phyloP scores from a whole-genome alignment of 2,797 vertebrate species.

The Amblyopsis hoosieri region DNA sequence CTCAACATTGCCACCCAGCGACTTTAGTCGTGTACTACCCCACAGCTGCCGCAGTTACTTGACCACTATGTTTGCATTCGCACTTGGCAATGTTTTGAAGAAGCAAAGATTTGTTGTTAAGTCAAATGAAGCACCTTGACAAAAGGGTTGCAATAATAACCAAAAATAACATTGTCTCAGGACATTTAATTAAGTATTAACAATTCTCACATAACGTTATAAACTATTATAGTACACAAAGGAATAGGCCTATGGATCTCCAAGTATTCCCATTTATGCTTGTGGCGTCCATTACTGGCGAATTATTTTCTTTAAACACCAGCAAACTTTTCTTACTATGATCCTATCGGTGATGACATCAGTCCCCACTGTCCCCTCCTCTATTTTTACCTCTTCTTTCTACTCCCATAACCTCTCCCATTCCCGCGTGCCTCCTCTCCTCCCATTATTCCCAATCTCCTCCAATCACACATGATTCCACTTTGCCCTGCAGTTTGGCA shows the following conservation, averaged over 20 bases:
- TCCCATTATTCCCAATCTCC: constrained; percentile 1
- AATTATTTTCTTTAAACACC: constrained; percentile 3
- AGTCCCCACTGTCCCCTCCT: constrained; percentile 26
- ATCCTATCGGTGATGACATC: constrained; percentile 38
- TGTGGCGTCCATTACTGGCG: not conserved
- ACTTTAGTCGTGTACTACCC: not conserved
- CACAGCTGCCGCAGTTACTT: not conserved
- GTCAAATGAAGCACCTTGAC: no score
- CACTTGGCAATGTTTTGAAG: constrained; percentile 11
- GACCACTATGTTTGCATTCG: not conserved
- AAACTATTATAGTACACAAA: not conserved
- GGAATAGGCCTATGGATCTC: no score
- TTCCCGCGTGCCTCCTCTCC: constrained; percentile 2
- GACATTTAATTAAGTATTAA: constrained; percentile 43
- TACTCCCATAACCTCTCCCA: constrained; percentile 11
- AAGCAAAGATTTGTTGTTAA: not conserved
- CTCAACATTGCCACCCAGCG: constrained; percentile 47
- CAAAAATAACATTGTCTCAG: not conserved
- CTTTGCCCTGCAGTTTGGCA: constrained; percentile 53
- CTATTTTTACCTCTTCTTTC: constrained; percentile 20
- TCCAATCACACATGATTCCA: constrained; percentile 19
- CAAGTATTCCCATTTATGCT: no score
- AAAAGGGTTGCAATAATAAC: constrained; percentile 1
- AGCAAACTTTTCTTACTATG: constrained; percentile 32
- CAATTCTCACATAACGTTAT: no score